A percentile compares a stretch with the other conserved stretches of the same genome.
phyloP scores from a whole-genome alignment of 2,888 invertebrate species.

The Cephus runcator region DNA sequence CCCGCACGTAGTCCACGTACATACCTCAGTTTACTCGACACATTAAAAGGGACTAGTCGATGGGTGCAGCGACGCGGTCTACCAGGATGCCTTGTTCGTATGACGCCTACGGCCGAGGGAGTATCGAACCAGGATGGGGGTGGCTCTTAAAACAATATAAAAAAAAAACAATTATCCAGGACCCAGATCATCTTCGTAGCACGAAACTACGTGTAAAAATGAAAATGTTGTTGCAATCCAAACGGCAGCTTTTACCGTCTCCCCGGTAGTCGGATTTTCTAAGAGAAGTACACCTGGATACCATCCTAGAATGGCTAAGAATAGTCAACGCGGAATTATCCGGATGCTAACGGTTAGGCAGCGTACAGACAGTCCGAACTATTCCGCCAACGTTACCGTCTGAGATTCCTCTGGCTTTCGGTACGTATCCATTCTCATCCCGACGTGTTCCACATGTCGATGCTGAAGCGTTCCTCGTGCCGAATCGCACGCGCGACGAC shows the following conservation, averaged over 20 bases:
- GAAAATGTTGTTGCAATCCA: not conserved
- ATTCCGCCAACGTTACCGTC: not conserved
- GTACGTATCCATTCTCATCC: not conserved
- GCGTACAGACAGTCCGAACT: not conserved
- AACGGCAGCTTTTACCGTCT: not conserved
- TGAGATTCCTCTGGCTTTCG: not conserved
- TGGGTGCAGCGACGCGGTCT: not conserved
- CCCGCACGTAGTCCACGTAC: not conserved
- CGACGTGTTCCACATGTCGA: not conserved
- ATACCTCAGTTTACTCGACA: not conserved
- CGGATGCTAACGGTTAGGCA: constrained; percentile 12
- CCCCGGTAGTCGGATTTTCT: not conserved
- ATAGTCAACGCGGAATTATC: constrained; percentile 25
- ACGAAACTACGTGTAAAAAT: too few relatives aligned
- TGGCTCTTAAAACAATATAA: not conserved
- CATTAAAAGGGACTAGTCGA: not conserved
- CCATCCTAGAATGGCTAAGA: constrained; percentile 19
- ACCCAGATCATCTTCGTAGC: too few relatives aligned
- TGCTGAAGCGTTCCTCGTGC: not conserved
- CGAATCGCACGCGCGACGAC: not conserved
- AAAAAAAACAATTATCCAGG: too few relatives aligned
- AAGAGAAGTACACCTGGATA: not conserved
- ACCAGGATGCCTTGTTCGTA: not conserved
- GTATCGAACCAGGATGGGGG: not conserved
- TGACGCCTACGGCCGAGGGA: not conserved